These are phyloP conservation scores for Syndactyla subalaris DNA, from an alignment of 2,797 vertebrate species.

Conservation along the genomic window DNA sequence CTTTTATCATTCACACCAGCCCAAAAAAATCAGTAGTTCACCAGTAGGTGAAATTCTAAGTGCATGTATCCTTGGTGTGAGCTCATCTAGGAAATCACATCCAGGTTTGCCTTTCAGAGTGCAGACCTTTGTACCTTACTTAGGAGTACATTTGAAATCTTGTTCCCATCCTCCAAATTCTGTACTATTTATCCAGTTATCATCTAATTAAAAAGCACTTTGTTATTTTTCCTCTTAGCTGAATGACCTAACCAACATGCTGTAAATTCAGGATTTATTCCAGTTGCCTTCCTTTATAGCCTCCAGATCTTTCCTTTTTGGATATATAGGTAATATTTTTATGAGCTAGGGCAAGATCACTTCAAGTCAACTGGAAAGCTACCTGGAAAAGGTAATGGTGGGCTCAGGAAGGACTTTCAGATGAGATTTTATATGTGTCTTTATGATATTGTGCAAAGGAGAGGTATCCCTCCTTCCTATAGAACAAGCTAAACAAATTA, in stretches of 20 bases:
- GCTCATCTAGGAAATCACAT: background rate
- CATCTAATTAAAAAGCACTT: background rate
- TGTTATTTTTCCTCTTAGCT: background rate
- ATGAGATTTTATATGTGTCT: background rate
- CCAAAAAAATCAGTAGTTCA: background rate
- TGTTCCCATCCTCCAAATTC: background rate
- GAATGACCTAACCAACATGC: background rate
- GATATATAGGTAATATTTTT: background rate
- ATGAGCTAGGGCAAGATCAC: background rate
- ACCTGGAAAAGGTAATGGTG: rapidly evolving
- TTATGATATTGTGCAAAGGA: background rate
- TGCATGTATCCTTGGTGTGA: background rate
- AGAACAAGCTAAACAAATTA: background rate
- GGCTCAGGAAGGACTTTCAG: background rate
- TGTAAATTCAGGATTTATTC: background rate
- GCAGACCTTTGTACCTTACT: background rate
- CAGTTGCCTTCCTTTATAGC: background rate
- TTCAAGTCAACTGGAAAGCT: background rate
- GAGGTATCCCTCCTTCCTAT: background rate
- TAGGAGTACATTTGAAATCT: background rate
- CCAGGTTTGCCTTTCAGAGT: background rate
- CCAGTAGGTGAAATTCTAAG: background rate
- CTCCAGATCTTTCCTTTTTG: background rate
- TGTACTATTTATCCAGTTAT: background rate
- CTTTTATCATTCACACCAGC: background rate